Base-by-base conservation (phyloP, 2,888 invertebrate genomes). In the Autographa pulchrina region DNA sequence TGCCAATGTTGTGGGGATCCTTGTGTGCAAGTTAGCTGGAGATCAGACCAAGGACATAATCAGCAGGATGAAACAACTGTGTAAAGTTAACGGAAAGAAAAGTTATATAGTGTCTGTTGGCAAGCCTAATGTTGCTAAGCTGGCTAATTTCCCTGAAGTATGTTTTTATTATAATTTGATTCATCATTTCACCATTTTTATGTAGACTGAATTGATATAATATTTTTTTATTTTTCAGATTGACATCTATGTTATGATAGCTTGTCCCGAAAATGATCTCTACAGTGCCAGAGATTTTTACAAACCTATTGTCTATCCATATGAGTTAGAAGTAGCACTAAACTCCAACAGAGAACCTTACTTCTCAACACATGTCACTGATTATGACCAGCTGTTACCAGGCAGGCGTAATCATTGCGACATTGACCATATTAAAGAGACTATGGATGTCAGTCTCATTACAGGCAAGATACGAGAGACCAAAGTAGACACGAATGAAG, bases 111-210 rank as follows among this genome's bases (percentile, higher is more conserved):
- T 99, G 68, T 98, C 98, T 32, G 98, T 99, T 67, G 99, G 99
- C 7, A 99, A 99, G 91, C 98, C 99, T 4, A 99, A 99, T 95
- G 98, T 98, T 14, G 98, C 98, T 0, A 99, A 99, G 92, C 94
- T 99, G 74, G 99, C 99, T 0, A 99, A 99, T 94, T 99, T 99
- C 91, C 97, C 98, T 68, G 98, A 98, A 96, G 97, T 97, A 92
- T 88, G 87, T 76, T 25, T 20, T 38, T 4, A 11, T 7, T 62
- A 8, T 52, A 62, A 38, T 16, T 3, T 43, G 0, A 0, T 43
- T 4, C 5, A 20, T 14, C 11, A 18, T 20, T 2, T 62, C 14
- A 38, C 14, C n/a, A 14, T 25, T 54, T n/a, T 16, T 58, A 38
- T 38, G 13, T 8, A 0, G 11, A 8, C 11, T 9, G 16, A 1